Conservation (phyloP, 2,113 vertebrate genomes). For the Megaceryle maxima region DNA sequence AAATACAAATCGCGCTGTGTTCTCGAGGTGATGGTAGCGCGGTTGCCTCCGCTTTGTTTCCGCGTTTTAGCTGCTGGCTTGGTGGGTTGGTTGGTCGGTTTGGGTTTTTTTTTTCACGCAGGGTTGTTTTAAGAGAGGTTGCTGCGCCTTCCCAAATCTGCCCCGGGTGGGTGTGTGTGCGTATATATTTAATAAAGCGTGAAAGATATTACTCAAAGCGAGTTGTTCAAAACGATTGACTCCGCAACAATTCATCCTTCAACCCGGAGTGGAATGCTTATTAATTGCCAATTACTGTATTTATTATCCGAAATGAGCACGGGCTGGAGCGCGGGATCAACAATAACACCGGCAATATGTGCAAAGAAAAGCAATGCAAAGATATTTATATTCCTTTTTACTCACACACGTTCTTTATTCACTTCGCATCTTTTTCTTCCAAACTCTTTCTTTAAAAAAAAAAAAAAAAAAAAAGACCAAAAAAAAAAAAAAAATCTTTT, state of each 20-base stretch:
- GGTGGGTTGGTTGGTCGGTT: not conserved
- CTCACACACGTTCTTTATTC: not conserved
- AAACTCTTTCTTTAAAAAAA: not conserved
- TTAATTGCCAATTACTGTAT: conserved; percentile 45
- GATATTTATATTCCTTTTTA: not conserved
- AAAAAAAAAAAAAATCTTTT: not conserved
- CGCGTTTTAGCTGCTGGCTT: not conserved
- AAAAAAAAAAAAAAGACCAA: too few species aligned
- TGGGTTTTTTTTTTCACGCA: not conserved
- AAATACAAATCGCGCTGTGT: not conserved
- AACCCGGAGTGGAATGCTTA: not conserved
- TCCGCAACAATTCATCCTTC: not conserved
- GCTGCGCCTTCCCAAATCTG: not conserved
- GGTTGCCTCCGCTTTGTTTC: not conserved
- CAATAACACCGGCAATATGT: not conserved
- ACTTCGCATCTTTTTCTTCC: not conserved
- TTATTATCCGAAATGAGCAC: not conserved
- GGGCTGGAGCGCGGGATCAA: not conserved
- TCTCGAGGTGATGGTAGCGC: not conserved
- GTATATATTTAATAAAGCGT: not conserved
- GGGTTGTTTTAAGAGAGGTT: not conserved
- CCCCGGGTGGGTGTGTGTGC: not conserved
- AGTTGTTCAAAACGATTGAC: not conserved
- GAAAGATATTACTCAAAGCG: not conserved
- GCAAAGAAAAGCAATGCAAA: not conserved